phyloP scores from a whole-genome alignment of 2,797 vertebrate genomes.

The Natrix natrix region DNA sequence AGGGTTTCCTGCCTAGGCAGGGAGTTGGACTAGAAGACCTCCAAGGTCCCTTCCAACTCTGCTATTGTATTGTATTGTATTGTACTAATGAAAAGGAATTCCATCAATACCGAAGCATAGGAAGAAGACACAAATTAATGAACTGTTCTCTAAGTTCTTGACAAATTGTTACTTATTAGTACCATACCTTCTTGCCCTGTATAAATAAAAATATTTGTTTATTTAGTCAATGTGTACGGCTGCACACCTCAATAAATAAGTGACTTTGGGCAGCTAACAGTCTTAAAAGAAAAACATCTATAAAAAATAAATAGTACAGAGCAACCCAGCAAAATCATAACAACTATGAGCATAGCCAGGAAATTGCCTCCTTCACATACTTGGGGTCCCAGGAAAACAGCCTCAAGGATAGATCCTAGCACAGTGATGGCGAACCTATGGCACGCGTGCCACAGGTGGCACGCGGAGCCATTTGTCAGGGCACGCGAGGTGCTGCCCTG shows the following conservation, averaged over 20 bases:
- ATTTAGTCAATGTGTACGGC: not conserved
- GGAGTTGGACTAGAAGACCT: too few species aligned
- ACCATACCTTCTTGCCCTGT: not conserved
- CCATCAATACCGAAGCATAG: not conserved
- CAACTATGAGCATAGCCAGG: not conserved
- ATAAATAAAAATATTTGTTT: not conserved
- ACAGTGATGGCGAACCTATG: not conserved
- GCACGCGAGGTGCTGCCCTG: too few species aligned
- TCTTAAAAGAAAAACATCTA: not conserved
- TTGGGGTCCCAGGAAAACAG: not conserved
- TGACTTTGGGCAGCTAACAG: not conserved
- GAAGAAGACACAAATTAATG: conserved; percentile 7
- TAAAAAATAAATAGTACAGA: not conserved
- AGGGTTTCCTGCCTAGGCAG: too few species aligned
- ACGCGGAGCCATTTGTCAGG: too few species aligned
- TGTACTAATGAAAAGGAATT: conserved; percentile 6
- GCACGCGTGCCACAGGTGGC: too few species aligned
- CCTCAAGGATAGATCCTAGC: not conserved
- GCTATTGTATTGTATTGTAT: too few species aligned
- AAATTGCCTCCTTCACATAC: not conserved
- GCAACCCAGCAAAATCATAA: not conserved
- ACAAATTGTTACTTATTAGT: not conserved
- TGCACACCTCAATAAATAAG: not conserved
- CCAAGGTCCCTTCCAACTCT: too few species aligned
- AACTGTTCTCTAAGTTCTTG: not conserved